A percentile compares a stretch with the other conserved stretches of the same genome.
Evolutionary conservation across 2,797 vertebrate species (phyloP).

Genomic region (Artibeus jamaicensis): DNA sequence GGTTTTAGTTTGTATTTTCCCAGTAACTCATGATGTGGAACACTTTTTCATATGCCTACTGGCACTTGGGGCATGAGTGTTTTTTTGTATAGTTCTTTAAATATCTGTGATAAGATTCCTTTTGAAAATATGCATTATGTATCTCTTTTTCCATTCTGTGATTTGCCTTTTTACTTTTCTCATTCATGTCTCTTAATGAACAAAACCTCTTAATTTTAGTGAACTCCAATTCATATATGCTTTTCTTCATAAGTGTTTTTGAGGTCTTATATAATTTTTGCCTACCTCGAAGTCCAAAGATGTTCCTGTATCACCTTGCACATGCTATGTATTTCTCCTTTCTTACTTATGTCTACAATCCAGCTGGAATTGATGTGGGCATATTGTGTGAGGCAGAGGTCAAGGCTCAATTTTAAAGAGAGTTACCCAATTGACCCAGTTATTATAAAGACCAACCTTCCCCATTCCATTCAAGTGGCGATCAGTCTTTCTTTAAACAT

Average conservation of each 20-base stretch:
- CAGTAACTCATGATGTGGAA: background rate
- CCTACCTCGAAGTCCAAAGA: background rate
- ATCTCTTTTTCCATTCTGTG: background rate
- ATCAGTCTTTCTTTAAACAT: background rate
- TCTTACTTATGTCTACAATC: background rate
- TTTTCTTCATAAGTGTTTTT: background rate
- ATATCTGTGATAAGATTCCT: background rate
- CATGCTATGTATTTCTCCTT: background rate
- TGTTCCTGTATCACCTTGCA: background rate
- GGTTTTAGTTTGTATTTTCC: background rate
- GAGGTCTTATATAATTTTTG: background rate
- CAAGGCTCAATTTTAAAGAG: background rate
- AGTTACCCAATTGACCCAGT: background rate
- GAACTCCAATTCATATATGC: background rate
- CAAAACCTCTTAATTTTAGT: background rate
- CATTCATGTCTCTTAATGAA: background rate
- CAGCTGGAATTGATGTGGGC: background rate
- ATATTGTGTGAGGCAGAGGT: background rate
- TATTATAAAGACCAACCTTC: background rate
- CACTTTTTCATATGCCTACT: background rate
- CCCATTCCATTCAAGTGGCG: no score
- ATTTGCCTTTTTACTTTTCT: background rate
- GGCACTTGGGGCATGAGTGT: background rate
- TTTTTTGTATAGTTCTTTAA: background rate
- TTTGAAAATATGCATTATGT: background rate